Evolutionary conservation across 2,888 invertebrate species (phyloP).

Genomic region (Xylota segnis): DNA sequence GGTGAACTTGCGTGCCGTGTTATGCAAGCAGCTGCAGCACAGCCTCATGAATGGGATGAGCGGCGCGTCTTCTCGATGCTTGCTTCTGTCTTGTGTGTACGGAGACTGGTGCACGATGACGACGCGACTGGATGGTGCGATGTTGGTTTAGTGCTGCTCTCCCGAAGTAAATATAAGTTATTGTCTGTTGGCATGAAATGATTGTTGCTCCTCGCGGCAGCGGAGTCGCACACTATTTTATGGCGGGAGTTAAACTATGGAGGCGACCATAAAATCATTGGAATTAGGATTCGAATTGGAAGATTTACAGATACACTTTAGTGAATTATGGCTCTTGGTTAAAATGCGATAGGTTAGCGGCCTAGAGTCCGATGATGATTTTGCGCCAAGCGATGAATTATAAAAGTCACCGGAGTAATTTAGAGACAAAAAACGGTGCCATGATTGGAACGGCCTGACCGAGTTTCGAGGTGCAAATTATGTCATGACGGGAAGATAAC

Average conservation of each 20-base stretch:
- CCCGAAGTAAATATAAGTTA: slow-evolving; percentile 71
- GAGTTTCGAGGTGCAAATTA: slow-evolving; percentile 67
- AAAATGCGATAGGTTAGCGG: slow-evolving; percentile 73
- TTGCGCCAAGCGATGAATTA: slow-evolving; percentile 54
- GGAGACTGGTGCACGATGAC: slow-evolving; percentile 26
- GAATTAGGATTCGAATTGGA: slow-evolving; percentile 73
- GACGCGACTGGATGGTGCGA: slow-evolving; percentile 19
- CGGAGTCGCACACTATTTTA: background rate
- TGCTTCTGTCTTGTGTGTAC: slow-evolving; percentile 19
- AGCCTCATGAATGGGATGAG: slow-evolving; percentile 64
- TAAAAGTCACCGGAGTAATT: slow-evolving; percentile 69
- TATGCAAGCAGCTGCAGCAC: slow-evolving; percentile 49
- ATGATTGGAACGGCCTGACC: slow-evolving; percentile 36
- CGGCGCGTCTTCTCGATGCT: slow-evolving; percentile 45
- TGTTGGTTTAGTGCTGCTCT: slow-evolving; percentile 45
- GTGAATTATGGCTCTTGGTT: slow-evolving; percentile 65
- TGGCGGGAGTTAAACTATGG: slow-evolving; percentile 46
- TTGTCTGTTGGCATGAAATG: slow-evolving; percentile 75
- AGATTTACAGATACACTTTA: slow-evolving; percentile 76
- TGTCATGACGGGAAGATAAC: slow-evolving; percentile 60
- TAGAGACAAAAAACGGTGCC: slow-evolving; percentile 22
- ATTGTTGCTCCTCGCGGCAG: slow-evolving; percentile 25
- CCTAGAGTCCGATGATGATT: slow-evolving; percentile 31
- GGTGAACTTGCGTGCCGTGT: slow-evolving; percentile 71
- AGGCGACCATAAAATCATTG: slow-evolving; percentile 66